Evolutionary conservation across 2,113 vertebrate genomes (phyloP).

Genomic region (Chrysemys picta): DNA sequence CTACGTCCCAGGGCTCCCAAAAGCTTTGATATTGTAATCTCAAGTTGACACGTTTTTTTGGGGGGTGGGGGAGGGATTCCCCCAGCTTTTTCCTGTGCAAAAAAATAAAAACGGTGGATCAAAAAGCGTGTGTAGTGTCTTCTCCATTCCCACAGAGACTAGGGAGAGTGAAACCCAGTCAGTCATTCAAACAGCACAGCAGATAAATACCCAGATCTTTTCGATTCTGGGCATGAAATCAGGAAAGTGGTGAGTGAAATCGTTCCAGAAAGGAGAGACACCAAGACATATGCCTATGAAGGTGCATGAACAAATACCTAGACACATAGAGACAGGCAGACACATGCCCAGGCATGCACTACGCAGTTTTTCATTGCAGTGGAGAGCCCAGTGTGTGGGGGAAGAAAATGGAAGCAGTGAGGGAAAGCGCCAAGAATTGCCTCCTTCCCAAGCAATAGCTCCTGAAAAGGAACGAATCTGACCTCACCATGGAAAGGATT

Average conservation of each 20-base stretch:
- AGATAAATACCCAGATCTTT: slow-evolving; percentile 11
- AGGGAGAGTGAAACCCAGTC: neutral
- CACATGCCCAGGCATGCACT: neutral
- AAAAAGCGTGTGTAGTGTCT: slow-evolving; percentile 23
- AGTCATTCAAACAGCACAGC: neutral
- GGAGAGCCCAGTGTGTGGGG: neutral
- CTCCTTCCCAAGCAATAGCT: neutral
- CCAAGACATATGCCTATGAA: rapidly evolving
- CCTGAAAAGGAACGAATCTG: rapidly evolving
- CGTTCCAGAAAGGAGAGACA: rapidly evolving
- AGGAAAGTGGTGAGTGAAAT: neutral
- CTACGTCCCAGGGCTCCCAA: no score
- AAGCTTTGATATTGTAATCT: neutral
- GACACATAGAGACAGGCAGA: neutral
- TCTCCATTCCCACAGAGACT: neutral
- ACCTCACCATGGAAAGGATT: rapidly evolving
- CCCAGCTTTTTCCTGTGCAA: neutral
- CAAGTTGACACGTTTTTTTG: slow-evolving; percentile 50
- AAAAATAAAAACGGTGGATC: slow-evolving; percentile 47
- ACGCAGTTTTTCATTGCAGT: neutral
- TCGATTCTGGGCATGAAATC: neutral
- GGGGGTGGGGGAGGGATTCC: slow-evolving; percentile 47
- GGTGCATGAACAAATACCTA: rapidly evolving
- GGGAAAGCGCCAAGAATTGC: neutral
- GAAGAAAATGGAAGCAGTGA: neutral